These are phyloP conservation scores for Harpagus bidentatus DNA, from an alignment of 2,113 vertebrate species.

Conservation along the genomic window DNA sequence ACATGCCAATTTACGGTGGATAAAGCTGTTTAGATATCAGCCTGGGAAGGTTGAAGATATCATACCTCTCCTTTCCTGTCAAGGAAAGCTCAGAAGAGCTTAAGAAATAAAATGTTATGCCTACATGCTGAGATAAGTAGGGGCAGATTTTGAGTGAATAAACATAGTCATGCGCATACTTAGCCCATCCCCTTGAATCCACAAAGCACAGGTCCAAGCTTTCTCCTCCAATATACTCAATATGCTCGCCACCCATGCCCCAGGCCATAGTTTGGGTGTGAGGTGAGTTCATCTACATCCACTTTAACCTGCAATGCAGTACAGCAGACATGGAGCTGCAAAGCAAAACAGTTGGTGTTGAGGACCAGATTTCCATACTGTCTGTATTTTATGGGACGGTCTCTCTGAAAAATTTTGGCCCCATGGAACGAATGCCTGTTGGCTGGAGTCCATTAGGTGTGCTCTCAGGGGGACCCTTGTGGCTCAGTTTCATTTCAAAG, in stretches of 20 bases:
- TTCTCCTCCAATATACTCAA: not conserved
- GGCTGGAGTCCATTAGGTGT: not conserved
- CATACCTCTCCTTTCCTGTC: not conserved
- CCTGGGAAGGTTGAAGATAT: not conserved
- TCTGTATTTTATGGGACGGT: not conserved
- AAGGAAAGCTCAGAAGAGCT: not conserved
- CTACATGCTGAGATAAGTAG: not conserved
- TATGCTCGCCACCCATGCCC: not conserved
- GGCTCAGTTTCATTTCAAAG: not conserved
- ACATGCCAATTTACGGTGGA: not conserved
- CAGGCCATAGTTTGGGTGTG: not conserved
- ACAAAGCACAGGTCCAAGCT: not conserved
- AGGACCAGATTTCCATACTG: not conserved
- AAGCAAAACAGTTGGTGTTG: not conserved
- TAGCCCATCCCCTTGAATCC: not conserved
- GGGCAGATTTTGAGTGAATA: not conserved
- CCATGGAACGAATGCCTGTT: not conserved
- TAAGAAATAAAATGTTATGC: not conserved
- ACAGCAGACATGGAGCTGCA: not conserved
- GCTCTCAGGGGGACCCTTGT: accelerated
- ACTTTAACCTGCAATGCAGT: not conserved
- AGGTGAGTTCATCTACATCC: not conserved
- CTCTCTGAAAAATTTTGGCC: not conserved
- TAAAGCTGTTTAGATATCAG: not conserved
- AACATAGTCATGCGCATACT: not conserved